Conservation (phyloP, 2,888 invertebrate genomes). For the Laspeyria flexula region DNA sequence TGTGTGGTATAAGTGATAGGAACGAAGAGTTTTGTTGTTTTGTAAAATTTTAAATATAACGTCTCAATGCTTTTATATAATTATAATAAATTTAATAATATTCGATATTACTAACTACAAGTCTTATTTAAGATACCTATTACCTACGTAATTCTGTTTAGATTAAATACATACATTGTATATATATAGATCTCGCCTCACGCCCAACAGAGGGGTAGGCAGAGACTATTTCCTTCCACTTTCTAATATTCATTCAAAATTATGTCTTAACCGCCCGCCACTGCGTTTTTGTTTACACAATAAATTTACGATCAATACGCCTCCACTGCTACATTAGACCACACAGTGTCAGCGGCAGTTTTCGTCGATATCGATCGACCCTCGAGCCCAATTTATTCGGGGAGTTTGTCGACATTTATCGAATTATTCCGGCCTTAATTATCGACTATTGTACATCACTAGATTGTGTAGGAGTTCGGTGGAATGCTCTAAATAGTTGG, state of each 20-base stretch:
- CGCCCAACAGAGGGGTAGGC: too few species aligned
- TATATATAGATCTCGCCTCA: too few species aligned
- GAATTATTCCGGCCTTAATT: slow-evolving; percentile 35
- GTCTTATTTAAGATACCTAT: too few species aligned
- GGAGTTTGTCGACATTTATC: slow-evolving; percentile 35
- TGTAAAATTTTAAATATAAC: background rate
- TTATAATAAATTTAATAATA: too few species aligned
- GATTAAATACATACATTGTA: too few species aligned
- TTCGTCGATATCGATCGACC: slow-evolving; percentile 12
- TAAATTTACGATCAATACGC: background rate
- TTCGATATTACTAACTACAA: too few species aligned
- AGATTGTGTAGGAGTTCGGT: background rate
- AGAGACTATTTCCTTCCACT: too few species aligned
- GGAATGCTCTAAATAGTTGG: slow-evolving; percentile 3
- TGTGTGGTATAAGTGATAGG: slow-evolving; percentile 5
- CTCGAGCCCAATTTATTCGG: slow-evolving; percentile 29
- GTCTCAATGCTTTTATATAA: too few species aligned
- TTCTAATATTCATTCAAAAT: too few species aligned
- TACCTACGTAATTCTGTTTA: too few species aligned
- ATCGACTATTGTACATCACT: slow-evolving; percentile 5
- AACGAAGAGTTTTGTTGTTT: background rate
- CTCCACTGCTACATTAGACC: background rate
- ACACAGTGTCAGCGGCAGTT: slow-evolving; percentile 4
- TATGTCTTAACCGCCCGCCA: too few species aligned
- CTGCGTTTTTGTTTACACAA: background rate